Evolutionary conservation across 2,888 invertebrate species (phyloP).

Genomic region (Sarcophaga variegata): DNA sequence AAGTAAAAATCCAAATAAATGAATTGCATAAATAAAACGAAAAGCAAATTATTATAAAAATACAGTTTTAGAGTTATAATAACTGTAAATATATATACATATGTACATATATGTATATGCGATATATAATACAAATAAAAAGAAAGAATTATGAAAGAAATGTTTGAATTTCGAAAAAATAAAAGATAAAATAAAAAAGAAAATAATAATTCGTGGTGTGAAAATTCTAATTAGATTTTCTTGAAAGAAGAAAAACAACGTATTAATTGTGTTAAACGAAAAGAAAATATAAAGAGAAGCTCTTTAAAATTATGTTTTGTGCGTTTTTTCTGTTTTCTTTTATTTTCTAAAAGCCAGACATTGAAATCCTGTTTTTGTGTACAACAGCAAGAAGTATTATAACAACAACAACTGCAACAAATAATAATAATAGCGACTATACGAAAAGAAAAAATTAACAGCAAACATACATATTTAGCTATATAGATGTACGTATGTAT

Average conservation of each 20-base stretch:
- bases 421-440: constrained; percentile 29
- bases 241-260: constrained; percentile 19
- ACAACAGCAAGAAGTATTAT: constrained; percentile 60
- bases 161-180: background rate
- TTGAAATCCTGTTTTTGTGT: constrained; percentile 65
- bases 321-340: constrained; percentile 5
- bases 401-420: constrained; percentile 39
- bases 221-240: constrained; percentile 42
- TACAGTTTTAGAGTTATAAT: constrained; percentile 39
- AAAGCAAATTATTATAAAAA: constrained; percentile 23
- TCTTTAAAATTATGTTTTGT: constrained; percentile 4
- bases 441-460: background rate
- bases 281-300: background rate
- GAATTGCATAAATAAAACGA: constrained; percentile 4
- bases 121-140: constrained; percentile 30
- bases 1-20: constrained; percentile 4
- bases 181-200: background rate
- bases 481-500: too few relatives aligned
- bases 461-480: background rate
- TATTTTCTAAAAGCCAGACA: constrained; percentile 57
- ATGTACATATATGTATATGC: constrained; percentile 23
- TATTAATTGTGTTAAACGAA: constrained; percentile 26
- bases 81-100: constrained; percentile 55
- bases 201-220: background rate
- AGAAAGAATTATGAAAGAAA: constrained; percentile 13